Base-by-base conservation (phyloP, 2,888 invertebrate species). In the Clepsis dumicolana region DNA sequence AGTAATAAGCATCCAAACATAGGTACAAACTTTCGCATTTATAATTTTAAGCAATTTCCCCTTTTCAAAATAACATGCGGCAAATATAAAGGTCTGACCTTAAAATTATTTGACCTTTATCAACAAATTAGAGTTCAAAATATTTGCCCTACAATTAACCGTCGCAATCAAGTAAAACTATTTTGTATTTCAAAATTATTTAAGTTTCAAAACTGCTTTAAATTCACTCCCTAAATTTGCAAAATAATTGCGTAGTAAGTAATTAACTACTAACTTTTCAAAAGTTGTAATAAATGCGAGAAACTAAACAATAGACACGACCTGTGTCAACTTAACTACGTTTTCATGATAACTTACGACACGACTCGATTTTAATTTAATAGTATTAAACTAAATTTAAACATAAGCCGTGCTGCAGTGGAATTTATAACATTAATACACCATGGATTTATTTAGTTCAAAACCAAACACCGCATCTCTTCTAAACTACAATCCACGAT, bases 301-400 rank as follows among this genome's bases (percentile, higher is more conserved):
- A 71, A 71, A 76, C 74, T 75, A 68, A 72, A 77, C 81, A 78
- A 78, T 80, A 77, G 80, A 82, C 81, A 79, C 70, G 72, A 75
- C 65, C 73, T 80, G 73, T 84, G 85, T 83, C 84, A 81, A 80
- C 81, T 66, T 66, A 61, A 24, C 41, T 41, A 5, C n/a, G 29
- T 32, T 52, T 32, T 44, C 29, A 61, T 48, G 18, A 21, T 56
- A 32, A 32, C 12, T 18, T 56, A 56, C 54, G 54, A 48, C 48
- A 48, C 48, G 48, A 21, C 21, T 12, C 8, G 7, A 35, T 21
- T 29, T 54, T 29, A 29, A 27, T 53, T 53, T 8, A 7, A 3
- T 5, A 8, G 4, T 7, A 48, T 48, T 21, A 21, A 5, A 7
- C n/a, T 1, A 35, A 35, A 12, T n/a, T n/a, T n/a, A n/a, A n/a